Evolutionary conservation across 2,888 invertebrate species (phyloP).

Genomic region (Pheosia gnoma): DNA sequence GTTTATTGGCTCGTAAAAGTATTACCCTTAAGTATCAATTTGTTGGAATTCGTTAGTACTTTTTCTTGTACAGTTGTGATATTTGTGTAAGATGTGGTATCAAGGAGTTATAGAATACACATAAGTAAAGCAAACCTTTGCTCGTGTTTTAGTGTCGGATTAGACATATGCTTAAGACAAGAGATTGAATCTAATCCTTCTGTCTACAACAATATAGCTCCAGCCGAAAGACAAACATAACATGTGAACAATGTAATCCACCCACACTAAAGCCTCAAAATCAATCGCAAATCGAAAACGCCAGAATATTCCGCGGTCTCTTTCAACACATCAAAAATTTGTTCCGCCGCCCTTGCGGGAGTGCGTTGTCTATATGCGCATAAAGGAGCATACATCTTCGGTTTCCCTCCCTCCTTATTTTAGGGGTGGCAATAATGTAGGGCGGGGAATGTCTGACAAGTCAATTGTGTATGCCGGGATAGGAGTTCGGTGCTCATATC

Average conservation of each 20-base stretch:
- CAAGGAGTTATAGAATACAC: neutral
- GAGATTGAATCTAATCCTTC: neutral
- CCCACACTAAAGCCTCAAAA: conserved; percentile 5
- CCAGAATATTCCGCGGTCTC: conserved; percentile 30
- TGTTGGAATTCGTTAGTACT: neutral
- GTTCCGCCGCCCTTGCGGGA: conserved; percentile 17
- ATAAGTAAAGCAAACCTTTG: neutral
- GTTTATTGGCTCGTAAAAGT: neutral
- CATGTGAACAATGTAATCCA: neutral
- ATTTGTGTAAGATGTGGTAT: neutral
- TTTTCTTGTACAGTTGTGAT: neutral
- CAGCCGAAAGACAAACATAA: neutral
- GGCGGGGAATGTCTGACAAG: conserved; percentile 41
- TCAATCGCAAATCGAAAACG: conserved; percentile 21
- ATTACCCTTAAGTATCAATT: neutral
- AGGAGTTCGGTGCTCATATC: conserved; percentile 13
- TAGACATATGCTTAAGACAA: neutral
- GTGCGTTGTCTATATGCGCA: neutral
- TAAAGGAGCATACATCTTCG: conserved; percentile 3
- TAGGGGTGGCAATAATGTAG: conserved; percentile 33
- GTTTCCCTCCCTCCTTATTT: conserved; percentile 18
- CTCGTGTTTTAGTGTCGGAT: neutral
- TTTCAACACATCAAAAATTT: conserved; percentile 35
- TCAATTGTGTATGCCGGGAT: conserved; percentile 43
- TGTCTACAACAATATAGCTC: neutral